Conservation (phyloP, 2,113 vertebrate species). For the Agelaius tricolor region DNA sequence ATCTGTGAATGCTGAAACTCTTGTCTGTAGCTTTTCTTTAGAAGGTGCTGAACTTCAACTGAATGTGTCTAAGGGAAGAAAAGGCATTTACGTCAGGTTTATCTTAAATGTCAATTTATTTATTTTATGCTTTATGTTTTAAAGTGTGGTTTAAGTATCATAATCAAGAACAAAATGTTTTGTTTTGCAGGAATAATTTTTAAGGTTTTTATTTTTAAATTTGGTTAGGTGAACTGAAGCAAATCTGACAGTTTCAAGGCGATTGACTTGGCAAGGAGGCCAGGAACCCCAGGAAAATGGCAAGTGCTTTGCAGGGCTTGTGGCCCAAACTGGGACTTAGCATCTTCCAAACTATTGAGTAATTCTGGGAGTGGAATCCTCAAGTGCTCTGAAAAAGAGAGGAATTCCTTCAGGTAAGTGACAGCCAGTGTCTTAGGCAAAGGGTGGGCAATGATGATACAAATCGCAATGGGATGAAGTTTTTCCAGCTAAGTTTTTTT, state of each 20-base stretch:
- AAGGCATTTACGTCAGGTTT: neutral
- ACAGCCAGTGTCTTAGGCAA: neutral
- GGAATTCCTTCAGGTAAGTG: neutral
- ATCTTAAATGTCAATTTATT: neutral
- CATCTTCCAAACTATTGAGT: neutral
- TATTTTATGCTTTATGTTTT: neutral
- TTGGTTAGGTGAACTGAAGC: neutral
- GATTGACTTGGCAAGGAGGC: neutral
- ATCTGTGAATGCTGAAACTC: neutral
- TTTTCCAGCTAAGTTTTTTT: neutral
- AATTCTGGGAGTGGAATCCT: neutral
- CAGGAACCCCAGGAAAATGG: neutral
- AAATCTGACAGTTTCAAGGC: neutral
- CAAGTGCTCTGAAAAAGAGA: neutral
- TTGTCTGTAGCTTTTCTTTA: neutral
- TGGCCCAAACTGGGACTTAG: neutral
- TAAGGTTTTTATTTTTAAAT: neutral
- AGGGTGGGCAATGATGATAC: neutral
- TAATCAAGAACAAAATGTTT: neutral
- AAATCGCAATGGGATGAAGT: neutral
- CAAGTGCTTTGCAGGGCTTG: neutral
- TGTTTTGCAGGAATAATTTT: neutral
- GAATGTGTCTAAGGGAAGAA: neutral
- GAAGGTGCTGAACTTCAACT: neutral
- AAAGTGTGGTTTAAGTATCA: neutral